phyloP scores from a whole-genome alignment of 2,797 vertebrate species.

The Pangasius krempfi region DNA sequence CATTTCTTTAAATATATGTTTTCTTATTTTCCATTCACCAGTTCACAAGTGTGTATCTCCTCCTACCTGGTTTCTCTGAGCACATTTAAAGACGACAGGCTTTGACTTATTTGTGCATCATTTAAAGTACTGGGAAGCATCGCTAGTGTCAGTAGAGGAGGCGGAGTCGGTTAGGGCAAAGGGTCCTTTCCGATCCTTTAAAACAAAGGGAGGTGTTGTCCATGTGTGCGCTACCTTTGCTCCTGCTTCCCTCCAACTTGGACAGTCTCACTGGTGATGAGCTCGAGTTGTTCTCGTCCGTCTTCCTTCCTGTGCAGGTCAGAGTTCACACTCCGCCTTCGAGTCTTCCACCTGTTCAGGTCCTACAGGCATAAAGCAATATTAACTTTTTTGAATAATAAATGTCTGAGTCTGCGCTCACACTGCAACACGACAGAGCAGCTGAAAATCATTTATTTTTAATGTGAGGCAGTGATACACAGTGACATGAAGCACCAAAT shows the following conservation, averaged over 20 bases:
- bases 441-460: background rate
- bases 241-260: slow-evolving; percentile 72
- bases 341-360: slow-evolving; percentile 92
- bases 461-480: background rate
- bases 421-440: background rate
- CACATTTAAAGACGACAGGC: background rate
- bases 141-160: background rate
- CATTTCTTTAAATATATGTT: background rate
- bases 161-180: background rate
- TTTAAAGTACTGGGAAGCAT: background rate
- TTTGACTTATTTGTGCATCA: background rate
- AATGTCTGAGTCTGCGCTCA: background rate
- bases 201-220: background rate
- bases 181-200: too few relatives aligned
- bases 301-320: slow-evolving; percentile 85
- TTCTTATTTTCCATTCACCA: background rate
- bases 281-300: slow-evolving; percentile 84
- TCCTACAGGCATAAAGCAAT: slow-evolving; percentile 71
- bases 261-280: slow-evolving; percentile 70
- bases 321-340: slow-evolving; percentile 84
- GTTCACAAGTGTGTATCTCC: background rate
- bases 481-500: background rate
- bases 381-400: background rate
- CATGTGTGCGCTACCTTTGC: slow-evolving; percentile 75
- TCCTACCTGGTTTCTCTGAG: background rate